These are phyloP conservation scores for Sebastes matsubarae DNA, from an alignment of 2,797 vertebrate species.

Conservation along the genomic window DNA sequence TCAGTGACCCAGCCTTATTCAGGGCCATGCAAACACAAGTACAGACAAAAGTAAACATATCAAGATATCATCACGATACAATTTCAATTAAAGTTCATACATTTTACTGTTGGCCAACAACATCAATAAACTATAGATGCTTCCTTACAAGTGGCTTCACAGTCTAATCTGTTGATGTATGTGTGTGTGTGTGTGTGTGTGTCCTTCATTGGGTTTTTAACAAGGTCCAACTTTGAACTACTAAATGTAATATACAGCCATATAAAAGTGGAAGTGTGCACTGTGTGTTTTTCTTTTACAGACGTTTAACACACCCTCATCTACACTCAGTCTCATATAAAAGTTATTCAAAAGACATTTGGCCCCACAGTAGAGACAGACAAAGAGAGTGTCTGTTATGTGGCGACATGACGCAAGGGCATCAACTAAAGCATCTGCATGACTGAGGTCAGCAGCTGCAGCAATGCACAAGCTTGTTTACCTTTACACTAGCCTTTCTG, in stretches of 20 bases:
- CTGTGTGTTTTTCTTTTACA: conserved; percentile 24
- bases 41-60: not conserved
- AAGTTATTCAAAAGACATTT: conserved; percentile 42
- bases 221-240: conserved; percentile 35
- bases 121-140: conserved; percentile 11
- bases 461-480: not conserved
- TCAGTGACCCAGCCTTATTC: not conserved
- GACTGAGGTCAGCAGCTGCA: conserved; percentile 12
- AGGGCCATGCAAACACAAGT: not conserved
- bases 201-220: conserved; percentile 45
- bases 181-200: not conserved
- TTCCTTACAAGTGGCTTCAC: not conserved
- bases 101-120: not conserved
- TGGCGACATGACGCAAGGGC: not conserved
- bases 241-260: conserved; percentile 50
- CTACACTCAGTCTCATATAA: conserved; percentile 25
- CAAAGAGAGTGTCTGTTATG: conserved; percentile 14
- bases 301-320: conserved; percentile 32
- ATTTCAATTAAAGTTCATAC: not conserved
- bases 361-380: conserved; percentile 10
- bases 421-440: conserved; percentile 3
- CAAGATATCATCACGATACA: not conserved
- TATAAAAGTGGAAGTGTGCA: conserved; percentile 19
- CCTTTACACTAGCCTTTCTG: not conserved
- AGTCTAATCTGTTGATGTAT: conserved; percentile 6